Percentiles rank a stretch among this genome's conserved stretches.
These are phyloP conservation scores for Ennomos fuscantarius DNA, from an alignment of 2,888 invertebrate genomes.

Conservation along the genomic window DNA sequence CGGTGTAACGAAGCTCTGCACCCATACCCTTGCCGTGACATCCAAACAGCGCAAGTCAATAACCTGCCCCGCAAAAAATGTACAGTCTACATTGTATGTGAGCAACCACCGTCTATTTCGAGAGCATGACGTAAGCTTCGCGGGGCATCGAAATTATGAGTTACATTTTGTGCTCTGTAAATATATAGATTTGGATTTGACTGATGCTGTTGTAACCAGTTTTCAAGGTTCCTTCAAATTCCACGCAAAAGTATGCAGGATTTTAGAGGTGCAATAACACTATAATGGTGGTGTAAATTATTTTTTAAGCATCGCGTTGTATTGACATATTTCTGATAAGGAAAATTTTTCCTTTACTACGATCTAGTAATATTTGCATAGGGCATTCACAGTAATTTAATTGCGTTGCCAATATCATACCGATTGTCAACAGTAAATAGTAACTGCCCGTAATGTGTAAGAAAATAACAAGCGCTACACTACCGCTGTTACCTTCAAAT, in stretches of 20 bases:
- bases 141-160: constrained; percentile 53
- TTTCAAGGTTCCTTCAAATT: constrained; percentile 44
- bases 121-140: constrained; percentile 72
- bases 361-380: no score
- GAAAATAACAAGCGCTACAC: no score
- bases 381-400: no score
- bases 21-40: constrained; percentile 78
- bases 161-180: constrained; percentile 52
- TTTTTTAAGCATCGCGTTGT: background rate
- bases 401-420: no score
- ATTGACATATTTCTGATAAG: background rate
- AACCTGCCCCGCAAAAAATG: constrained; percentile 75
- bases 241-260: constrained; percentile 25
- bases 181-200: constrained; percentile 45
- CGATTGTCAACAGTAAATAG: no score
- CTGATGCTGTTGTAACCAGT: constrained; percentile 42
- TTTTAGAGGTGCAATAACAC: background rate
- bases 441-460: no score
- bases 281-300: background rate
- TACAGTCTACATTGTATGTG: constrained; percentile 77
- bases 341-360: no score
- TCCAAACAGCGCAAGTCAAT: constrained; percentile 75
- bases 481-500: no score
- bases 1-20: constrained; percentile 43
- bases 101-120: constrained; percentile 69